Base-by-base conservation (phyloP, 2,113 vertebrate species). In the Ondatra zibethicus region DNA sequence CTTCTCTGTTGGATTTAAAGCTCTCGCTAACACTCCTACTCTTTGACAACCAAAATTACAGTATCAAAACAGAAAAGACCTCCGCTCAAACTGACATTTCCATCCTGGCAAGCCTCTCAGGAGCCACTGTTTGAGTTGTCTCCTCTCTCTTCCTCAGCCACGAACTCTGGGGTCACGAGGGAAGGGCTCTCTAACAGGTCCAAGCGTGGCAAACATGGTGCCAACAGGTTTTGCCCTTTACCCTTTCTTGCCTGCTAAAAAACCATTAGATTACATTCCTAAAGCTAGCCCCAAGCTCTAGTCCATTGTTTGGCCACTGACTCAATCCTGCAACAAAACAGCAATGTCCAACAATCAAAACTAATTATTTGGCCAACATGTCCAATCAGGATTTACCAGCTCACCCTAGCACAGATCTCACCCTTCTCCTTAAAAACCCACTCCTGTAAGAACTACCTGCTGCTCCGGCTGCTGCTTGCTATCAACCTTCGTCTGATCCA, bases 51-150 rank as follows among this genome's bases (percentile, higher is more conserved):
- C 84, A 16, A 90, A 94, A 68, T 25, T 55, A 8, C 72, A 84
- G 65, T 36, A 82, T 84, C 36, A 73, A 93, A 95, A 93, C 77
- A 91, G 77, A 91, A 96, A 94, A 95, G 87, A 91, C 39, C n/a
- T 78, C 73, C 94, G 82, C 66, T 93, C 89, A 82, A 70, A 92
- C 4, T 45, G 96, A 84, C 65, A n/a, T 50, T 63, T 92, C 87
- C 55, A 11, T 52, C 58, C 85, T 29, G 72, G 70, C 19, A 27
- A 61, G 27, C 39, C 4, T 65, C n/a, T 45, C 45, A 39, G 36
- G 39, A 78, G 52, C 88, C 65, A 33, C 82, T 27, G 4, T 58
- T 33, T 16, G 4, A 93, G 65, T 50, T 19, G 4, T 29, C 25
- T 33, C 45, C 14, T 9, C 9, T 0, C 36, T 63, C 45, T 61